Evolutionary conservation across 1,140 invertebrate species (phyloP).

Genomic region (Ceratitis capitata): DNA sequence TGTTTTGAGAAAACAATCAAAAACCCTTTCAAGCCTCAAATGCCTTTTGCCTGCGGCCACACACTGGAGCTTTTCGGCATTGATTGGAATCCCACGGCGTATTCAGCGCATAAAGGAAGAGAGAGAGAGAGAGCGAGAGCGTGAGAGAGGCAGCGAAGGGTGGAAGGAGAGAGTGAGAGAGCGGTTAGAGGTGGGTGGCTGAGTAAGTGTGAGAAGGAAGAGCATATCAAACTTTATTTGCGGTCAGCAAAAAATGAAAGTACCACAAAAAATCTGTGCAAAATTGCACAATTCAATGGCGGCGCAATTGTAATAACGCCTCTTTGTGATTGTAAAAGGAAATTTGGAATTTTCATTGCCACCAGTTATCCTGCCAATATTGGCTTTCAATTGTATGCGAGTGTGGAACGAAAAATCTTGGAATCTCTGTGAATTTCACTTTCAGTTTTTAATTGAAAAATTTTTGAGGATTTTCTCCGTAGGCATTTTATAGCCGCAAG

Average conservation of each 20-base stretch:
- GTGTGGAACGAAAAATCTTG: too few relatives aligned
- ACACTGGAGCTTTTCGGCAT: neutral
- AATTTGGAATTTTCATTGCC: neutral
- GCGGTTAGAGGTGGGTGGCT: too few relatives aligned
- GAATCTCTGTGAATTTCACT: neutral
- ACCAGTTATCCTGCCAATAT: neutral
- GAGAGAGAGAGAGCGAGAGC: too few relatives aligned
- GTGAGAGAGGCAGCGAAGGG: too few relatives aligned
- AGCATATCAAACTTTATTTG: constrained; percentile 18
- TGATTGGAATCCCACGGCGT: neutral
- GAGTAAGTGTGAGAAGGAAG: too few relatives aligned
- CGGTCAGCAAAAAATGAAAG: neutral
- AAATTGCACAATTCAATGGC: neutral
- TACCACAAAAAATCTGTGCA: neutral
- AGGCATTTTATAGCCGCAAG: neutral
- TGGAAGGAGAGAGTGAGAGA: too few relatives aligned
- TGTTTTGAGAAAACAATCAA: constrained; percentile 21
- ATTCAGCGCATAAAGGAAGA: neutral
- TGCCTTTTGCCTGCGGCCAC: neutral
- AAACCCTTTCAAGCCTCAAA: neutral
- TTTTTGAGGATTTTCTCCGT: neutral
- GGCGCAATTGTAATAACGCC: constrained; percentile 1
- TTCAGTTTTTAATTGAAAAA: constrained; percentile 7
- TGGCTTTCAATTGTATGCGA: neutral
- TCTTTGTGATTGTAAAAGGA: neutral